A percentile compares a stretch with the other conserved stretches of the same genome.
These are phyloP conservation scores for Cavia porcellus DNA, from an alignment of 2,113 vertebrate genomes.

Conservation along the genomic window DNA sequence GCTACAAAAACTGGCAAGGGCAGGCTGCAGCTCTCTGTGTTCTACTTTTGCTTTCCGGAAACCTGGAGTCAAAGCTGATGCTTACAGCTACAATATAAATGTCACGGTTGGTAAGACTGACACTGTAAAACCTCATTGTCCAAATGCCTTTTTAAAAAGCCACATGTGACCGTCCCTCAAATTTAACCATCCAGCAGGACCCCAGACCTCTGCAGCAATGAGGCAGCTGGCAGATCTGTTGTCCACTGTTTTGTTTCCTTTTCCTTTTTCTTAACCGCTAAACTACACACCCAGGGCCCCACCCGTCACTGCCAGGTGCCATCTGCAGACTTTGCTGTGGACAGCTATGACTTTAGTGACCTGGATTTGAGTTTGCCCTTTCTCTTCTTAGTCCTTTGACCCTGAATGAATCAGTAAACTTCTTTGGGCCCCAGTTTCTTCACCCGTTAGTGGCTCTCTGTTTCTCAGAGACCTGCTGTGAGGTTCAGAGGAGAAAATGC, in stretches of 20 bases:
- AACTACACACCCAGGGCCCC: background rate
- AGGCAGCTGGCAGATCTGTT: background rate
- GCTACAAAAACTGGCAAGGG: background rate
- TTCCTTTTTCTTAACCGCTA: background rate
- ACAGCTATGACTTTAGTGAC: background rate
- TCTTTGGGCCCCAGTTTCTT: background rate
- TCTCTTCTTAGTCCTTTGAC: background rate
- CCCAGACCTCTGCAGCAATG: background rate
- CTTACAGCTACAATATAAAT: background rate
- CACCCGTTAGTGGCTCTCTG: background rate
- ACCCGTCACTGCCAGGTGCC: background rate
- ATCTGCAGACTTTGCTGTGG: background rate
- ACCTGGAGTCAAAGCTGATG: background rate
- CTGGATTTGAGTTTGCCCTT: background rate
- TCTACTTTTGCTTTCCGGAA: conserved; percentile 37
- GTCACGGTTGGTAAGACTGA: background rate
- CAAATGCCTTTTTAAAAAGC: conserved; percentile 18
- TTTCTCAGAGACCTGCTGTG: background rate
- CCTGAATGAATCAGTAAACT: background rate
- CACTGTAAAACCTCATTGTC: background rate
- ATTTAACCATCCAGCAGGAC: background rate
- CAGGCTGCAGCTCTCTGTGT: background rate
- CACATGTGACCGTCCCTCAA: background rate
- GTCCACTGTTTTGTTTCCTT: background rate
- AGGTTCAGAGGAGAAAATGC: background rate